Evolutionary conservation across 2,797 vertebrate genomes (phyloP).

Genomic region (Synaphobranchus kaupii): DNA sequence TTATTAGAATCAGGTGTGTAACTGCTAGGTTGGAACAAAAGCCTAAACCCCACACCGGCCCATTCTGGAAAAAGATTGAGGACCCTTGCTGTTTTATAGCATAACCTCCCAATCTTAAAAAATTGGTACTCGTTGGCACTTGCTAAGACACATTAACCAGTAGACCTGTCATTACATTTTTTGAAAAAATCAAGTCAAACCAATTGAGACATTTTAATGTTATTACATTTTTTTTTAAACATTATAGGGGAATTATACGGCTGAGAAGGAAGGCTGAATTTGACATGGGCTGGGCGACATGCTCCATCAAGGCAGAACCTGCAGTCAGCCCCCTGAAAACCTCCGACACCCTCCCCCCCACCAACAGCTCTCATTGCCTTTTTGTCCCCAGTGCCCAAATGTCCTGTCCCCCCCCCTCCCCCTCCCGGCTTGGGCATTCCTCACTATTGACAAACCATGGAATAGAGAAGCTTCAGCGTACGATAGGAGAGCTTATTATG

Average conservation of each 20-base stretch:
- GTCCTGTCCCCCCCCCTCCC: not conserved
- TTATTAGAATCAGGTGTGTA: no score
- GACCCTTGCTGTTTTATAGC: no score
- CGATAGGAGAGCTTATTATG: slow-evolving; percentile 35
- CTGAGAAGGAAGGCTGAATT: not conserved
- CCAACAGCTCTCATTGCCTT: not conserved
- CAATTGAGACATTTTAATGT: not conserved
- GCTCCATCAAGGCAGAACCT: not conserved
- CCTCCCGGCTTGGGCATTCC: not conserved
- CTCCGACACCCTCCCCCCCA: not conserved
- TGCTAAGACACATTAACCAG: not conserved
- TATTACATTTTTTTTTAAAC: not conserved
- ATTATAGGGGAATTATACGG: not conserved
- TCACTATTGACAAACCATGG: not conserved
- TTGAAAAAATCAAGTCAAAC: not conserved
- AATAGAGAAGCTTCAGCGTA: slow-evolving; percentile 9
- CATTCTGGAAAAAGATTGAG: no score
- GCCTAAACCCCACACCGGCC: no score
- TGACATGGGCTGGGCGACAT: not conserved
- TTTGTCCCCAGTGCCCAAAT: not conserved
- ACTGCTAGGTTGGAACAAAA: no score
- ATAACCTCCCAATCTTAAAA: not conserved
- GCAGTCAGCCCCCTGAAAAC: not conserved
- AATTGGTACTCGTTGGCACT: not conserved
- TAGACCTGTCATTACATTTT: not conserved